Conservation (phyloP, 2,888 invertebrate genomes). For the Rhogogaster chlorosoma region DNA sequence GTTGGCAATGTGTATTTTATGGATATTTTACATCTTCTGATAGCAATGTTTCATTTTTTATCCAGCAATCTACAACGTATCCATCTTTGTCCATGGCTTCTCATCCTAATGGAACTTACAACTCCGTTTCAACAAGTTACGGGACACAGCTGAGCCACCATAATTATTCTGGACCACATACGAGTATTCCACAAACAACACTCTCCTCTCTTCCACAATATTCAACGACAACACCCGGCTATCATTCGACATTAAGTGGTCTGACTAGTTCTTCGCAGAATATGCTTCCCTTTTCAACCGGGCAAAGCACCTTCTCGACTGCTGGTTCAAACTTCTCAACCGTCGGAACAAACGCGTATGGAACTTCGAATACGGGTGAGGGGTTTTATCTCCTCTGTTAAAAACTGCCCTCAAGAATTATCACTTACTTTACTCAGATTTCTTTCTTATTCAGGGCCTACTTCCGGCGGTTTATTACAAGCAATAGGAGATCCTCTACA, state of each 20-base stretch:
- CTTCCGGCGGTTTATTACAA: slow-evolving; percentile 73
- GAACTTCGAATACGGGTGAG: slow-evolving; percentile 72
- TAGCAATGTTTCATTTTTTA: slow-evolving; percentile 20
- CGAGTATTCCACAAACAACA: slow-evolving; percentile 70
- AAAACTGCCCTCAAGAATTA: not conserved
- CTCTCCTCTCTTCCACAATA: slow-evolving; percentile 72
- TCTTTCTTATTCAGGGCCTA: slow-evolving; percentile 63
- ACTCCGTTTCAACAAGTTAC: slow-evolving; percentile 69
- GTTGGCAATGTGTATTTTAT: slow-evolving; percentile 1
- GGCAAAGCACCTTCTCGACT: slow-evolving; percentile 71
- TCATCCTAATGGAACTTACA: slow-evolving; percentile 73
- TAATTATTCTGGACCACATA: slow-evolving; percentile 71
- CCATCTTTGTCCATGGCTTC: slow-evolving; percentile 72
- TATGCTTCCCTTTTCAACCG: slow-evolving; percentile 75
- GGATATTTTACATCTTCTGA: slow-evolving; percentile 21
- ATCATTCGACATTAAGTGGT: slow-evolving; percentile 71
- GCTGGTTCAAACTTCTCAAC: slow-evolving; percentile 74
- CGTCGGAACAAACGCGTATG: slow-evolving; percentile 76
- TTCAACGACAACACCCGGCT: slow-evolving; percentile 71
- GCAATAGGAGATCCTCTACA: slow-evolving; percentile 75
- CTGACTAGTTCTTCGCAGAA: slow-evolving; percentile 73
- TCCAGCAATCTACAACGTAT: slow-evolving; percentile 70
- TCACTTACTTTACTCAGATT: not conserved
- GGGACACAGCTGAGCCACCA: slow-evolving; percentile 71
- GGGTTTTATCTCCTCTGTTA: not conserved